Base-by-base conservation (phyloP, 92 coral and sea anemone species). In the Phymanthus crucifer region DNA sequence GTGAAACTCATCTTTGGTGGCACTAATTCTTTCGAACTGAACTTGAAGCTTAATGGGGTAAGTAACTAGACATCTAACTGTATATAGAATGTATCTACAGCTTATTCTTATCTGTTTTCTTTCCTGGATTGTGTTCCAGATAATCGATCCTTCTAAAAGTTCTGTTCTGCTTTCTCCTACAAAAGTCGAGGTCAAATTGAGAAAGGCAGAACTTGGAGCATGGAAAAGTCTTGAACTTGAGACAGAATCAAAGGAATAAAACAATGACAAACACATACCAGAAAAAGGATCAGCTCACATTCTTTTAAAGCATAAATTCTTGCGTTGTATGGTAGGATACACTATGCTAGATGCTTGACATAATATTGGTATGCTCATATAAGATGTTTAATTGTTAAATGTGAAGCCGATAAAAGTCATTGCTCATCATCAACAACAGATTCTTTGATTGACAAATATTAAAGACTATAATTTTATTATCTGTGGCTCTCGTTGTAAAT, bases 151-250 rank as follows among this genome's bases (percentile, higher is more conserved):
- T n/a, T 91, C 79, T 23, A 91, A 85, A 38, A 96, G 99, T 33
- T 77, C 91, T 6, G 99, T 96, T 32, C 26, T 78, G 19, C 73
- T 93, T 36, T 89, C 98, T 12, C 94, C 94, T 11, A 85, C 98
- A 11, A 96, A 96, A 78, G 94, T 96, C 47, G 99, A 96, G 72
- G 94, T 96, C 8, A 96, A 93, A 78, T 89, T 96, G 27, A 77
- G 86, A 71, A 96, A 96, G 75, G 91, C 87, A n/a, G 91, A 93
- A 35, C 83, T 88, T 4, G 90, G 91, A 24, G 86, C 87, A 75
- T 96, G 99, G 99, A 93, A 88, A 74, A 67, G 76, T 13, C 87
- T 96, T 54, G 99, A 96, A 78, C 77, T 91, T 3, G 90, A 83
- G 69, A 70, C 67, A 43, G 40, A 43, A 9, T 10, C 10, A 10